phyloP scores from a whole-genome alignment of 2,797 vertebrate species.

The Aphelocoma californica region DNA sequence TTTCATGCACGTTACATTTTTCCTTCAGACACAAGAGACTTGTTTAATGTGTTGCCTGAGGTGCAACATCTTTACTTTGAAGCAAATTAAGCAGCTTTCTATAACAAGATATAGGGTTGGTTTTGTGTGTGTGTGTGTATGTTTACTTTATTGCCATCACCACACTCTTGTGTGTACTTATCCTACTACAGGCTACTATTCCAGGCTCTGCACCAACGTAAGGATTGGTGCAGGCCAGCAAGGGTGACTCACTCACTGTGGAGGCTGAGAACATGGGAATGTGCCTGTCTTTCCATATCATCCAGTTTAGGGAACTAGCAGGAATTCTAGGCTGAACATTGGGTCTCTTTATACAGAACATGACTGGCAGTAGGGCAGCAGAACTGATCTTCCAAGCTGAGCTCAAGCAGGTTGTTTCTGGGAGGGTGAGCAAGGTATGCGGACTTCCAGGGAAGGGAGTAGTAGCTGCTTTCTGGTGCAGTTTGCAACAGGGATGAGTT shows the following conservation, averaged over 20 bases:
- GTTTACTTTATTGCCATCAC: neutral
- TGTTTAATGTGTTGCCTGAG: neutral
- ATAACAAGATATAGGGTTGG: neutral
- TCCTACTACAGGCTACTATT: neutral
- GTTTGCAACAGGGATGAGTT: neutral
- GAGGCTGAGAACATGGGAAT: neutral
- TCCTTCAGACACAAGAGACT: neutral
- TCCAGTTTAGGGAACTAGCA: neutral
- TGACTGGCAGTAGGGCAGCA: neutral
- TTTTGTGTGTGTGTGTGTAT: neutral
- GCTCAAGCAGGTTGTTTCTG: neutral
- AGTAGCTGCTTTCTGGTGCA: neutral
- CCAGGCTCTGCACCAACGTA: neutral
- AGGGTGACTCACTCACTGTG: neutral
- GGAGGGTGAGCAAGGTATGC: neutral
- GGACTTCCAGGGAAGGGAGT: neutral
- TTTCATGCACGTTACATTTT: neutral
- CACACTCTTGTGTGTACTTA: neutral
- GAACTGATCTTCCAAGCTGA: neutral
- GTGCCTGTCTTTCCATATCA: neutral
- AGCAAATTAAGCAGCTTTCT: neutral
- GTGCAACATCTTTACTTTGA: neutral
- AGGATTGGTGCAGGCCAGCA: neutral
- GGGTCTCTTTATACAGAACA: neutral
- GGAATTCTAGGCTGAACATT: neutral